phyloP scores from a whole-genome alignment of 2,888 invertebrate species.

The Gnatocerus cornutus region DNA sequence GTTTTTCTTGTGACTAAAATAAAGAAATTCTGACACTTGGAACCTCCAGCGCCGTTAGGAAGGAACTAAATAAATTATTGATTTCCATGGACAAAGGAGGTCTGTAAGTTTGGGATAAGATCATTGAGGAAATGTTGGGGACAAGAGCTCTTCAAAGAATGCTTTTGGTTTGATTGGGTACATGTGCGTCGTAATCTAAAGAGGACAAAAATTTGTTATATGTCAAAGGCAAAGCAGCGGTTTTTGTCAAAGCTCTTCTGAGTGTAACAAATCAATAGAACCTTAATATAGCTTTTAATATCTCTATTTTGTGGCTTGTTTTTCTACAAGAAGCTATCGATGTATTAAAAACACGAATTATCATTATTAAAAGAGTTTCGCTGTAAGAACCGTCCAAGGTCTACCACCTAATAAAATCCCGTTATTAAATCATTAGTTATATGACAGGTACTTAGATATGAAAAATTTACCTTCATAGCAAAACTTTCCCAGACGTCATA shows the following conservation, averaged over 20 bases:
- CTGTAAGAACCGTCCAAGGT: too few relatives aligned
- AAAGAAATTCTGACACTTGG: conserved; percentile 2
- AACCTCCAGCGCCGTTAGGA: background rate
- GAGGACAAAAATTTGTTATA: too few relatives aligned
- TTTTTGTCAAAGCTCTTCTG: background rate
- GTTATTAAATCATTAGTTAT: too few relatives aligned
- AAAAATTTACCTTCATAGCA: too few relatives aligned
- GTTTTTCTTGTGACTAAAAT: conserved; percentile 2
- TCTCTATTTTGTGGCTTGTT: background rate
- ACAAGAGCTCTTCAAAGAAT: background rate
- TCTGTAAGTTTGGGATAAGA: background rate
- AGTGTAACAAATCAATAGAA: background rate
- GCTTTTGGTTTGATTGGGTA: background rate
- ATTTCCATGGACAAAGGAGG: conserved; percentile 4
- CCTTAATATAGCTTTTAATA: background rate
- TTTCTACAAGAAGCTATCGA: background rate
- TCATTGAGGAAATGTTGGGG: background rate
- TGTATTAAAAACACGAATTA: background rate
- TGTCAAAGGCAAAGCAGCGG: too few relatives aligned
- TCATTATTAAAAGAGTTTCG: too few relatives aligned
- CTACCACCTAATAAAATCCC: too few relatives aligned
- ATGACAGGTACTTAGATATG: too few relatives aligned
- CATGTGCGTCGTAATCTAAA: background rate
- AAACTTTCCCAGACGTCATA: too few relatives aligned
- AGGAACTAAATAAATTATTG: conserved; percentile 10